Conservation (phyloP, 2,888 invertebrate genomes). For the Torymus texanus region DNA sequence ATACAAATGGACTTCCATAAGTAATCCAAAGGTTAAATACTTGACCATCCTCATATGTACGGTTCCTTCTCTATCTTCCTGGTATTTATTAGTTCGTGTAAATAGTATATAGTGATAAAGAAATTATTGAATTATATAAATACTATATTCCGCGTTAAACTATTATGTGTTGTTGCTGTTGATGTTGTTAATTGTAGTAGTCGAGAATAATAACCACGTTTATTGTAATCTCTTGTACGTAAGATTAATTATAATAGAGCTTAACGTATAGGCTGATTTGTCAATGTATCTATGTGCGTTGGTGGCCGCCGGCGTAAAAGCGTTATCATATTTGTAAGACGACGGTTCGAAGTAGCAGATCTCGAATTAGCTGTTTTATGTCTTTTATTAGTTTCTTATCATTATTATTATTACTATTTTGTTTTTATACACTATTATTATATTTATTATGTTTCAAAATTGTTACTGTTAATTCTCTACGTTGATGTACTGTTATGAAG, state of each 20-base stretch:
- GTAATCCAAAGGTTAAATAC: slow-evolving; percentile 38
- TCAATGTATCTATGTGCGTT: slow-evolving; percentile 30
- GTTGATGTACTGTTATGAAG: slow-evolving; percentile 2
- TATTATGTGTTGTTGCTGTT: slow-evolving; percentile 75
- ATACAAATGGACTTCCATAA: slow-evolving; percentile 48
- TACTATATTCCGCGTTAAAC: slow-evolving; percentile 67
- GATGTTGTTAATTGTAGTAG: slow-evolving; percentile 72
- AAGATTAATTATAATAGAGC: slow-evolving; percentile 50
- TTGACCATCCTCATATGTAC: slow-evolving; percentile 18
- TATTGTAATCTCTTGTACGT: slow-evolving; percentile 58
- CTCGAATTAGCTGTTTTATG: slow-evolving; percentile 29
- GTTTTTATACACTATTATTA: slow-evolving; percentile 24
- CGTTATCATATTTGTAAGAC: slow-evolving; percentile 41
- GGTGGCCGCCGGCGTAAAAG: slow-evolving; percentile 8
- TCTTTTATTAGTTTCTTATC: slow-evolving; percentile 4
- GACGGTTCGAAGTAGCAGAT: slow-evolving; percentile 48
- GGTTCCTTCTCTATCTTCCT: slow-evolving; percentile 43
- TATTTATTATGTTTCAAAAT: slow-evolving; percentile 18
- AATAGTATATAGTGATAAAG: slow-evolving; percentile 32
- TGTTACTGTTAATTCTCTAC: slow-evolving; percentile 29
- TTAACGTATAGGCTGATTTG: slow-evolving; percentile 38
- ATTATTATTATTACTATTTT: slow-evolving; percentile 17
- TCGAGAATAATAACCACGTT: slow-evolving; percentile 50
- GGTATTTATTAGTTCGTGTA: slow-evolving; percentile 46
- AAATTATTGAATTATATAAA: slow-evolving; percentile 50